Base-by-base conservation (phyloP, 2,888 invertebrate species). In the Nezara viridula region DNA sequence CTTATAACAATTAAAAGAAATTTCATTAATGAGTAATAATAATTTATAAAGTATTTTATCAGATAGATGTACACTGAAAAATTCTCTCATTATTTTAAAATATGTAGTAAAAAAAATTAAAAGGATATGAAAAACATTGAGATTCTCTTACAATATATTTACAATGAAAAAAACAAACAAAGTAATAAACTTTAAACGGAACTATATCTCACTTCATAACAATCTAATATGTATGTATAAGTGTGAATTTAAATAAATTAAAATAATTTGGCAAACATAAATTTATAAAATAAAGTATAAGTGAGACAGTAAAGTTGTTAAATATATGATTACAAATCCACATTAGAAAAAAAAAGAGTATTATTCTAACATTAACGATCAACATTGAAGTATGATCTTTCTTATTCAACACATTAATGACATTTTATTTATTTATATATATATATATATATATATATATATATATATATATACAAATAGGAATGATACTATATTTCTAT, bases 401-500 rank as follows among this genome's bases (percentile, higher is more conserved):
- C 66, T 66, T 19, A 32, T 19, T 32, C 14, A 32, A 19, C 32
- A 32, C 66, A 66, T 66, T 32, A 21, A 32, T 10, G 19, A 66
- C n/a, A n/a, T n/a, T n/a, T n/a, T n/a, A n/a, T n/a, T n/a, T n/a
- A n/a, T n/a, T n/a, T n/a, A n/a, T n/a, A n/a, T n/a, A n/a, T n/a
- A n/a, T n/a, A n/a, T n/a, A n/a, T n/a, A n/a, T n/a, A n/a, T n/a
- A n/a, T n/a, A n/a, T n/a, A n/a, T n/a, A n/a, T n/a, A n/a, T n/a
- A n/a, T n/a, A n/a, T 24, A 60, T 24, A 60, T 2, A n/a, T 12
- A 60, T 12, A 24, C 0, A 60, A 27, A 66, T 66, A 32, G 32
- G 66, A 66, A 66, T 66, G 32, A 66, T 1, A 66, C 66, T 66
- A 60, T 27, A 60, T 60, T 27, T 60, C 60, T 60, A 66, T 66